These are phyloP conservation scores for Eristalinus sepulchralis DNA, from an alignment of 2,888 invertebrate species.

Conservation along the genomic window DNA sequence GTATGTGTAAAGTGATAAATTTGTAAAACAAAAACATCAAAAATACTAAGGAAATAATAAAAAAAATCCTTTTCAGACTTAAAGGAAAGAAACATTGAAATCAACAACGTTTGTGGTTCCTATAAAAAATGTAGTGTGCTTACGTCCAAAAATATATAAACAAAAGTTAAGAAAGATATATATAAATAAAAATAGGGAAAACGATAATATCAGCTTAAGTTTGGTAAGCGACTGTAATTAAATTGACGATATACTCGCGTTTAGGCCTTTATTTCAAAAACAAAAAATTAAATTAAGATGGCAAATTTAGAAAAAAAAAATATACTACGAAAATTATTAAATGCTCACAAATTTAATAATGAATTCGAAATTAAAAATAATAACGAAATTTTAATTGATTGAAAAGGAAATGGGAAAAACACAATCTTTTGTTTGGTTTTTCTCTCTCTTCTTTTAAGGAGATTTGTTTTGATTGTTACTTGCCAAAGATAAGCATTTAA, in stretches of 20 bases:
- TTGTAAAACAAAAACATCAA: constrained; percentile 58
- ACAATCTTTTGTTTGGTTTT: constrained; percentile 23
- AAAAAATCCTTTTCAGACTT: constrained; percentile 63
- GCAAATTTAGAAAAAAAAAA: constrained; percentile 78
- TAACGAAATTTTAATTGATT: constrained; percentile 37
- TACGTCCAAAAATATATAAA: constrained; percentile 74
- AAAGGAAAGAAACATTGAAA: constrained; percentile 69
- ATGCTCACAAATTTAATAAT: constrained; percentile 66
- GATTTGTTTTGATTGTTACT: neutral
- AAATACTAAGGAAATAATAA: constrained; percentile 55
- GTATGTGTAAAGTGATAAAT: constrained; percentile 51
- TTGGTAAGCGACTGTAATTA: constrained; percentile 81
- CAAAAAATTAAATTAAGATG: constrained; percentile 80
- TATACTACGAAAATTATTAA: constrained; percentile 71
- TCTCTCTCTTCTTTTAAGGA: constrained; percentile 20
- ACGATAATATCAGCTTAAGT: constrained; percentile 38
- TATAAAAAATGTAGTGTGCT: constrained; percentile 75
- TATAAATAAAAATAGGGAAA: constrained; percentile 64
- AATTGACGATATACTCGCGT: constrained; percentile 85
- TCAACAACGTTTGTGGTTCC: constrained; percentile 76
- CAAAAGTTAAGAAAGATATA: constrained; percentile 69
- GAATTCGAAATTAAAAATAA: constrained; percentile 64
- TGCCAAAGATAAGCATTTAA: neutral
- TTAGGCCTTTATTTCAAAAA: constrained; percentile 86
- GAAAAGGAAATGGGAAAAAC: constrained; percentile 36